A percentile compares a stretch with the other conserved stretches of the same genome.
Conservation (phyloP, 2,888 invertebrate species). For the Platerodrilus igneus region DNA sequence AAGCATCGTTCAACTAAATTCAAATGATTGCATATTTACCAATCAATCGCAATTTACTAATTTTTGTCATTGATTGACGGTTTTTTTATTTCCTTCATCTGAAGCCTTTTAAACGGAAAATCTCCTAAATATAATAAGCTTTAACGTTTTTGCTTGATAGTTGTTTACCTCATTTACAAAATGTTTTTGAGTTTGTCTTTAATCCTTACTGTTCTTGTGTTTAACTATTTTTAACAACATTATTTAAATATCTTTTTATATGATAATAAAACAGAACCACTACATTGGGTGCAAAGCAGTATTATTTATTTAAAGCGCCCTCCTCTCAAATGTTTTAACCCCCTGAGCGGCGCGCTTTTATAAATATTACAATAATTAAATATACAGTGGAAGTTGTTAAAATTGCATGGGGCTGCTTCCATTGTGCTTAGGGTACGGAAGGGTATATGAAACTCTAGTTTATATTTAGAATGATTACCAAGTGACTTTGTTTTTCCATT, state of each 20-base stretch:
- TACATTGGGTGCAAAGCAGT: slow-evolving; percentile 39
- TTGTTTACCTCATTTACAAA: too few species aligned
- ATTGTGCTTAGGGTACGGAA: slow-evolving; percentile 35
- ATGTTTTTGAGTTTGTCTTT: too few species aligned
- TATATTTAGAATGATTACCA: slow-evolving; percentile 17
- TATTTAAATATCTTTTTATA: slow-evolving; percentile 3
- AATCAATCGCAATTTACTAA: too few species aligned
- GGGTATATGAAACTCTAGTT: slow-evolving; percentile 26
- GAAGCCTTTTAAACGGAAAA: too few species aligned
- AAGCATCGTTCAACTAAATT: too few species aligned
- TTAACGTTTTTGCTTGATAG: too few species aligned
- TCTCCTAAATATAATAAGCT: too few species aligned
- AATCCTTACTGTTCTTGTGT: too few species aligned
- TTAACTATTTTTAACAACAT: too few species aligned
- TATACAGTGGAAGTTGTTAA: slow-evolving; percentile 44
- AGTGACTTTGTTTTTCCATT: slow-evolving; percentile 18
- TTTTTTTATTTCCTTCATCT: too few species aligned
- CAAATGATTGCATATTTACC: too few species aligned
- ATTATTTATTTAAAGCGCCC: slow-evolving; percentile 38
- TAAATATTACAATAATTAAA: slow-evolving; percentile 49
- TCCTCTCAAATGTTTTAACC: slow-evolving; percentile 20
- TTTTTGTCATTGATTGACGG: too few species aligned
- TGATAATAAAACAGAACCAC: slow-evolving; percentile 22
- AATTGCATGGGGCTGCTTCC: slow-evolving; percentile 42
- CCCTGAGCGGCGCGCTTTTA: slow-evolving; percentile 40